These are phyloP conservation scores for Escarpia spicata DNA, from an alignment of 2,888 invertebrate genomes.

Conservation along the genomic window DNA sequence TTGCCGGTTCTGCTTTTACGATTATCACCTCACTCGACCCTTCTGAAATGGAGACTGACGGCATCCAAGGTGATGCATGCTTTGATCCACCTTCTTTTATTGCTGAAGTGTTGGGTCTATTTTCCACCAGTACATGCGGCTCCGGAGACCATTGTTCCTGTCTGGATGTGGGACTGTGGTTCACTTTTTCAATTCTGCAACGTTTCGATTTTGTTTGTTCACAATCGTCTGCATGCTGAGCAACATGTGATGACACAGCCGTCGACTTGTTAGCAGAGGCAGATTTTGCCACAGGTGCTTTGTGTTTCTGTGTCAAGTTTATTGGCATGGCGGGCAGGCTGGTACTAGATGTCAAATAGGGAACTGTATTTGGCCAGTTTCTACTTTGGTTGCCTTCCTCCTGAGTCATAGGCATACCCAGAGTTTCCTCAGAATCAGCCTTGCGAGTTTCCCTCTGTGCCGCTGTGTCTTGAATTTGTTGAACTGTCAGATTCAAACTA, in stretches of 20 bases:
- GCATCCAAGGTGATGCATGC: neutral
- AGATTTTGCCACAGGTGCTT: neutral
- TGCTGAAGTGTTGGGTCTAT: neutral
- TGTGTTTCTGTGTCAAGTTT: neutral
- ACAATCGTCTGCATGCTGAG: neutral
- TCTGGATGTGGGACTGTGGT: neutral
- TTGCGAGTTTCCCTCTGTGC: neutral
- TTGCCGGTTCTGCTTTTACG: slow-evolving; percentile 1
- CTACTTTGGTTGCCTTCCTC: neutral
- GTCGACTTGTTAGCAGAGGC: neutral
- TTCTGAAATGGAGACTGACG: neutral
- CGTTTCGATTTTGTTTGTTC: neutral
- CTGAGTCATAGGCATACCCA: neutral
- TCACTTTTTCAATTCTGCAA: neutral
- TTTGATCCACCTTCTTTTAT: neutral
- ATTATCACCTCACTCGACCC: neutral
- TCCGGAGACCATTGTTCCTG: neutral
- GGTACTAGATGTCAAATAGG: neutral
- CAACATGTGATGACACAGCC: neutral
- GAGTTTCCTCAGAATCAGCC: neutral
- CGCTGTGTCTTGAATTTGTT: neutral
- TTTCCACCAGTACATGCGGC: neutral
- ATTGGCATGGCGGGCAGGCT: neutral
- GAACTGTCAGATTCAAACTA: neutral
- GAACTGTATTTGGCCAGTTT: neutral